Evolutionary conservation across 2,797 vertebrate species (phyloP).

Genomic region (Loris lydekkerianus): DNA sequence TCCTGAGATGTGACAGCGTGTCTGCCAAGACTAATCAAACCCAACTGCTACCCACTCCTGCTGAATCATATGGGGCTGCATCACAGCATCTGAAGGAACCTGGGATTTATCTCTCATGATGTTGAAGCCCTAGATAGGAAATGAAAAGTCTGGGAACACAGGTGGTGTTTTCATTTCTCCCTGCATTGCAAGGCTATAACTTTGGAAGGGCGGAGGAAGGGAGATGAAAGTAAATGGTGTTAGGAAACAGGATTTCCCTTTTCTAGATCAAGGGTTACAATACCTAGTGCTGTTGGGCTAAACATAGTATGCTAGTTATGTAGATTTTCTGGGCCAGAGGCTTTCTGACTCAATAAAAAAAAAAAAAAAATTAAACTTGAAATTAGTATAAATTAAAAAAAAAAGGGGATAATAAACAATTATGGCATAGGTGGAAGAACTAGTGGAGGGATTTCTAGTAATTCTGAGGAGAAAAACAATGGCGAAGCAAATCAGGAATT

Average conservation of each 20-base stretch:
- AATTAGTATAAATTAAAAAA: conserved; percentile 52
- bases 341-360: not conserved
- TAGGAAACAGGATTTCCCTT: conserved; percentile 65
- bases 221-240: conserved; percentile 67
- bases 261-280: conserved; percentile 55
- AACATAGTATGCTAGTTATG: not conserved
- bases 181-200: conserved; percentile 70
- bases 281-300: not conserved
- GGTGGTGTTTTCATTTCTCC: conserved; percentile 82
- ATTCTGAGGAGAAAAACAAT: conserved; percentile 33
- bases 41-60: conserved; percentile 82
- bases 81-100: conserved; percentile 79
- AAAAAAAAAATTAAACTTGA: conserved; percentile 44
- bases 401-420: not conserved
- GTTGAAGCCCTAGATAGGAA: conserved; percentile 81
- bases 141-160: conserved; percentile 81
- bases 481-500: not conserved
- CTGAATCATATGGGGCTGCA: conserved; percentile 81
- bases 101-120: conserved; percentile 76
- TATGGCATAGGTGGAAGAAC: not conserved
- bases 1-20: conserved; percentile 82
- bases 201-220: conserved; percentile 73
- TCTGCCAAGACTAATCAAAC: conserved; percentile 82
- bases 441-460: not conserved
- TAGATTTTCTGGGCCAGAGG: not conserved